phyloP scores from a whole-genome alignment of 2,113 vertebrate genomes.

The Echinops telfairi region DNA sequence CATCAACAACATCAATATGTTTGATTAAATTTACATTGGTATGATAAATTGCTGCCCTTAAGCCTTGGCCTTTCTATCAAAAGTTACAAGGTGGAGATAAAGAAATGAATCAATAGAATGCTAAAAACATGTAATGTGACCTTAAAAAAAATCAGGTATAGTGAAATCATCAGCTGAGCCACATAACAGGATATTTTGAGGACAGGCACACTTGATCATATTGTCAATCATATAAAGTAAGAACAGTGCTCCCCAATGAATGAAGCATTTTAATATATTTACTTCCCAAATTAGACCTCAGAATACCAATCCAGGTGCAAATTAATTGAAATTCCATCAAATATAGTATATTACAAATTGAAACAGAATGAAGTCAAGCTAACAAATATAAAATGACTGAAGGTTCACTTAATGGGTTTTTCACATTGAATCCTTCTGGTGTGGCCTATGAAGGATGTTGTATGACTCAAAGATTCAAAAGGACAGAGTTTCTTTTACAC shows the following conservation, averaged over 20 bases:
- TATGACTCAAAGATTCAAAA: no score
- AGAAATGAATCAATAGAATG: neutral
- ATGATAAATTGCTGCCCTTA: conserved; percentile 54
- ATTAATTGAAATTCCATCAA: neutral
- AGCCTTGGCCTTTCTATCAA: neutral
- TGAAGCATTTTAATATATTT: neutral
- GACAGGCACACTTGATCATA: neutral
- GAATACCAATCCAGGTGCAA: neutral
- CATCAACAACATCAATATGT: neutral
- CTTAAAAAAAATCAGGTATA: neutral
- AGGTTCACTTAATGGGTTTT: neutral
- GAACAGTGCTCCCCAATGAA: neutral
- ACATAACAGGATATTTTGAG: neutral
- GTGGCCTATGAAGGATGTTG: no score
- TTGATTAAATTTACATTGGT: conserved; percentile 16
- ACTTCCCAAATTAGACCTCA: neutral
- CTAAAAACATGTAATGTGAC: neutral
- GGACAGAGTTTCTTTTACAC: no score
- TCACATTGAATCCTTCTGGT: no score
- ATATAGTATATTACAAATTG: neutral
- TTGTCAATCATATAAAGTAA: neutral
- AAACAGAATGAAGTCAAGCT: conserved; percentile 12
- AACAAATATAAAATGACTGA: neutral
- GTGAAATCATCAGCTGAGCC: neutral
- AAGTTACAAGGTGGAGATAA: neutral